Evolutionary conservation across 2,888 invertebrate genomes (phyloP).

Genomic region (Xylophagus ater): DNA sequence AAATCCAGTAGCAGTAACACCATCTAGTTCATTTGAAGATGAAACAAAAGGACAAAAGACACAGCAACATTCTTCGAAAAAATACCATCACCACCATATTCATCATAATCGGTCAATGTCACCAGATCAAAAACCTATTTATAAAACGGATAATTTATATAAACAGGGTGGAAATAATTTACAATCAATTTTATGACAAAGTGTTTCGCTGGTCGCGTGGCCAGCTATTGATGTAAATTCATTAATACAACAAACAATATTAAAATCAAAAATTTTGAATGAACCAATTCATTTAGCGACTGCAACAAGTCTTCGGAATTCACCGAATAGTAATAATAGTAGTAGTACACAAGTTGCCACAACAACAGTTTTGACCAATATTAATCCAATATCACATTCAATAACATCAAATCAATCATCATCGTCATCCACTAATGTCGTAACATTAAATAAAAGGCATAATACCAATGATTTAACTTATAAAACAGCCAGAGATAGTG

Average conservation of each 20-base stretch:
- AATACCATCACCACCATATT: constrained; percentile 1
- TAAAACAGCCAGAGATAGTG: constrained; percentile 22
- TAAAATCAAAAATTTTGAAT: constrained; percentile 32
- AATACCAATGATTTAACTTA: constrained; percentile 9
- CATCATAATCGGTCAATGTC: background rate
- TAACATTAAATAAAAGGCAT: constrained; percentile 3
- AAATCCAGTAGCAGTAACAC: background rate
- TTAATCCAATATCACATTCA: constrained; percentile 9
- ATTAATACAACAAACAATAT: constrained; percentile 36
- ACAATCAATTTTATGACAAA: constrained; percentile 39
- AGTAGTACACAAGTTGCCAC: constrained; percentile 5
- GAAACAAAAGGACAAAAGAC: background rate
- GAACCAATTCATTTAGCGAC: constrained; percentile 22
- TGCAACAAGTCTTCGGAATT: background rate
- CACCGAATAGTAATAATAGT: too few species aligned
- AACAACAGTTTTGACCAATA: constrained; percentile 14
- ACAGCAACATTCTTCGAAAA: background rate
- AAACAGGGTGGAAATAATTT: constrained; percentile 20
- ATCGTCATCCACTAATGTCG: constrained; percentile 3
- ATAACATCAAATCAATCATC: background rate
- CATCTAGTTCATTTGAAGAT: background rate
- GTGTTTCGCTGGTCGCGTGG: constrained; percentile 41
- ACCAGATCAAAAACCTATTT: too few species aligned
- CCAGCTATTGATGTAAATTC: constrained; percentile 40
- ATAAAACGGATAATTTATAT: too few species aligned